Evolutionary conservation across 92 coral and sea anemone genomes (phyloP), one percentile per base, ranked within the genome.

Genomic region (Galaxea fascicularis): DNA sequence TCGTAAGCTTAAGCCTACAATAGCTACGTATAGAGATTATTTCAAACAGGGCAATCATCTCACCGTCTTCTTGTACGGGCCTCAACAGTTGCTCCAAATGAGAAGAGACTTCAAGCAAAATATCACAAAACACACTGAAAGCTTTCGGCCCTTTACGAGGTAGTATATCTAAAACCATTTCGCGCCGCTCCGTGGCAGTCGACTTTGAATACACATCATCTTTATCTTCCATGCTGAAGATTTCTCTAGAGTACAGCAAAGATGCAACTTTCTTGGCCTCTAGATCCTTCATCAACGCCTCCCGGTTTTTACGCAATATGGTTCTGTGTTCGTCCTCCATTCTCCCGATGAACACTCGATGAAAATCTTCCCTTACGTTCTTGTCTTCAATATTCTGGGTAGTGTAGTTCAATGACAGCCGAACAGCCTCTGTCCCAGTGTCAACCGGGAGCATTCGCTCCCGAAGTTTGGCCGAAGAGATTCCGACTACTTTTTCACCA

Each of bases 201-300:
- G n/a, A 8, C 60, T 78, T 66, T 5, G 90, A 31, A 20, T 88
- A 82, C 4, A 94, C 82, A 0, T 79, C 82, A 35, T 94, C 98
- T 53, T 89, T 92, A 56, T 94, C 98, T 0, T 41, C 75, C 39
- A 84, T 92, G 72, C 74, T 83, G 22, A 94, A 27, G 47, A 94
- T 87, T 12, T 39, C 87, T 22, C 80, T 88, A 45, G 92, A 82
- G 79, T 79, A 94, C 25, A 94, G 89, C 85, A 81, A 86, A 3
- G 98, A 94, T 65, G 98, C 94, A 30, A 92, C 90, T 81, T 63
- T 85, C 16, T 86, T 85, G 57, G 98, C 93, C 59, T 94, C 98
- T 49, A 94, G 45, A 90, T 94, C 98, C 62, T 76, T 89, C 20
- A 83, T 24, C 63, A 94, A 65, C 12, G 59, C 46, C 80, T 66